phyloP scores from a whole-genome alignment of 2,888 invertebrate species.

The Mayetiola destructor region DNA sequence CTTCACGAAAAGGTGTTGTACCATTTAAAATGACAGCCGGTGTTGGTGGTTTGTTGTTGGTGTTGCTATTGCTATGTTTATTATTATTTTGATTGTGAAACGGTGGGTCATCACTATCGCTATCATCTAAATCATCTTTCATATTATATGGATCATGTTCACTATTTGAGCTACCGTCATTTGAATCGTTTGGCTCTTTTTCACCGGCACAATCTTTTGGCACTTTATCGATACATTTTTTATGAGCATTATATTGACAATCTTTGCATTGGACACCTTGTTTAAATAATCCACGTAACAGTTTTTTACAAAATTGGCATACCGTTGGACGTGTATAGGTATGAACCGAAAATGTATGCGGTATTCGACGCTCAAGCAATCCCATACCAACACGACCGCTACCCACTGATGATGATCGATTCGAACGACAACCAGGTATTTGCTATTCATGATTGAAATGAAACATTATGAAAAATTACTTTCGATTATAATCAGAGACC shows the following conservation, averaged over 20 bases:
- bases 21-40: slow-evolving; percentile 19
- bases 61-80: slow-evolving; percentile 22
- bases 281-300: slow-evolving; percentile 86
- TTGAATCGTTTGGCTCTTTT: slow-evolving; percentile 38
- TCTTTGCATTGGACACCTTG: slow-evolving; percentile 96
- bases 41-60: slow-evolving; percentile 24
- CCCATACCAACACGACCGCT: slow-evolving; percentile 40
- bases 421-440: slow-evolving; percentile 24
- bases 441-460: too few relatives aligned
- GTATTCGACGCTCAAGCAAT: slow-evolving; percentile 44
- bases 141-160: slow-evolving; percentile 26
- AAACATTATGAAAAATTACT: too few relatives aligned
- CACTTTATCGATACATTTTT: slow-evolving; percentile 80
- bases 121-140: slow-evolving; percentile 42
- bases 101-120: slow-evolving; percentile 42
- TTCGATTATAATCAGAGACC: too few relatives aligned
- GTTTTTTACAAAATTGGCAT: slow-evolving; percentile 89
- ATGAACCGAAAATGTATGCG: slow-evolving; percentile 94
- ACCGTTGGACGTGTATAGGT: slow-evolving; percentile 94
- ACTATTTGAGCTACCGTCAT: slow-evolving; percentile 26
- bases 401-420: slow-evolving; percentile 54
- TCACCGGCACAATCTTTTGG: slow-evolving; percentile 84
- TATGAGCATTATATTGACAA: slow-evolving; percentile 91
- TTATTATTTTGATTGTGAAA: slow-evolving; percentile 17
- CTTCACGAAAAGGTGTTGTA: neutral